These are phyloP conservation scores for Turritopsis rubra DNA, from an alignment of 30 jellyfish, hydroid and myxozoan genomes.

Conservation along the genomic window DNA sequence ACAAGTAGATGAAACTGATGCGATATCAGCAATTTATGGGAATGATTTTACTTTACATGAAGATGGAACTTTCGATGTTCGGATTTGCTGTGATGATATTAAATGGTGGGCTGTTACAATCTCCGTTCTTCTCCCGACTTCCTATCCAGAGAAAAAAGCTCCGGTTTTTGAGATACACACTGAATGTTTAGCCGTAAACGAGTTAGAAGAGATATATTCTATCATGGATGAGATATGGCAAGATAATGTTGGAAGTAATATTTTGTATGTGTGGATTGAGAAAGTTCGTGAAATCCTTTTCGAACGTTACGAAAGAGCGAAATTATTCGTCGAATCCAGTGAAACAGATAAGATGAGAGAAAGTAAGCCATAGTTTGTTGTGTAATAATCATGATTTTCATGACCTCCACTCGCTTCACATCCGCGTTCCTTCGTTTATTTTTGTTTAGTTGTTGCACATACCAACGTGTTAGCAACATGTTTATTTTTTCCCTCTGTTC, in stretches of 20 bases:
- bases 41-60: constrained; percentile 25
- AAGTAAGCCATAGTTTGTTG: background rate
- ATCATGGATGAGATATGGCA: constrained; percentile 49
- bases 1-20: constrained; percentile 54
- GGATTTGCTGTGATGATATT: constrained; percentile 39
- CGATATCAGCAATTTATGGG: constrained; percentile 70
- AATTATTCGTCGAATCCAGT: constrained; percentile 27
- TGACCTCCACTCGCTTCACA: too few species aligned
- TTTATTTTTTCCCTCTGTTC: too few species aligned
- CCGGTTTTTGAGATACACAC: constrained; percentile 53
- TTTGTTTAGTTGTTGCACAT: too few species aligned
- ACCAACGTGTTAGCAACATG: too few species aligned
- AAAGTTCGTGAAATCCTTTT: constrained; percentile 41
- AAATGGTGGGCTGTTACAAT: constrained; percentile 73
- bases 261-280: constrained; percentile 63
- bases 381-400: too few species aligned
- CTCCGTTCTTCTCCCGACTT: constrained; percentile 37
- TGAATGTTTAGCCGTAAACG: constrained; percentile 52
- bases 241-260: constrained; percentile 43
- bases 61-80: constrained; percentile 39
- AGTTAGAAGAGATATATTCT: constrained; percentile 12
- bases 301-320: constrained; percentile 36
- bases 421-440: too few species aligned
- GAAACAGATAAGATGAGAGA: constrained; percentile 28
- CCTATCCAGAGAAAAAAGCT: constrained; percentile 48